Base-by-base conservation (phyloP, 2,113 vertebrate species). In the Sturnus vulgaris region DNA sequence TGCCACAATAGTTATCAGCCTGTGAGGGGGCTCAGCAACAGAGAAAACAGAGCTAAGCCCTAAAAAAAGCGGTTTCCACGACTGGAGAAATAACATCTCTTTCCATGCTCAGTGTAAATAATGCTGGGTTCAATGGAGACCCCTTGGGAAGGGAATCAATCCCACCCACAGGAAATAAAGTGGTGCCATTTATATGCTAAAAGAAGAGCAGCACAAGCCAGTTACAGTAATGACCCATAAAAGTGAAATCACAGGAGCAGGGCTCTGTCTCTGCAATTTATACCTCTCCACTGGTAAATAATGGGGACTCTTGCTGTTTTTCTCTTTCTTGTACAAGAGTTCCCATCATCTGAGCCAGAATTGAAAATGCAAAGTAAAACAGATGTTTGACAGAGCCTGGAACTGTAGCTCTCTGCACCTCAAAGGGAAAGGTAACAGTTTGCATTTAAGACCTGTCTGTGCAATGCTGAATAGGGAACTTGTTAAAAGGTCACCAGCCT, bases 211-310 rank as follows among this genome's bases (percentile, higher is more conserved):
- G 83, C 15, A 3, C 82, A 85, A 92, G 35, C 55, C 27, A 46
- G 87, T 94, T 91, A 65, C 76, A 78, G 40, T 92, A 95, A 96
- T 55, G 76, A 88, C 65, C 80, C 50, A 81, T 81, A 77, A 93
- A 93, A 78, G 56, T 2, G 7, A 94, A 84, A 78, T 86, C 80
- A 47, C 60, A 83, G 85, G 60, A 80, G 49, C 15, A 47, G 40
- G 64, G 64, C 77, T 92, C 69, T 12, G 2, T n/a, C 68, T 83
- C 79, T 92, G 76, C 68, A 28, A 94, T 94, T 96, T 86, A 72
- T 35, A 79, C 85, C 61, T 93, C 79, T 53, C 61, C 85, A 61
- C 31, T 61, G 68, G 72, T 64, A 94, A 95, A 92, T 95, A 96
- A 92, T 53, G 61, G 92, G 76, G 80, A 70, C 39, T 44, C 93